Conservation (phyloP, 2,888 invertebrate species). For the Eurois occulta region DNA sequence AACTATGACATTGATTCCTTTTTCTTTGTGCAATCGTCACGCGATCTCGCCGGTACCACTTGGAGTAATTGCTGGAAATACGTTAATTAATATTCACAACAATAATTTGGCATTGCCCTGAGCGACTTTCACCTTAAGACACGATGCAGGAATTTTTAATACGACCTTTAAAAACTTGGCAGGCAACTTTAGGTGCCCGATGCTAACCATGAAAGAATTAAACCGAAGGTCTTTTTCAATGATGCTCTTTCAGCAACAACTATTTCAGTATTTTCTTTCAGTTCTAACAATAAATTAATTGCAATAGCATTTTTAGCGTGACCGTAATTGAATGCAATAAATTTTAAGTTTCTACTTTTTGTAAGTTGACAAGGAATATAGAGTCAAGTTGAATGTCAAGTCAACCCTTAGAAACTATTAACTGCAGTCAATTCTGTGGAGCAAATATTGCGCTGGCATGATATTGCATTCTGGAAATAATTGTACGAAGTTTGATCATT, state of each 20-base stretch:
- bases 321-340: slow-evolving; percentile 48
- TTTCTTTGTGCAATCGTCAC: slow-evolving; percentile 80
- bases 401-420: slow-evolving; percentile 20
- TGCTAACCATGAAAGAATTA: slow-evolving; percentile 61
- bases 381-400: slow-evolving; percentile 62
- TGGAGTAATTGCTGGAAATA: slow-evolving; percentile 83
- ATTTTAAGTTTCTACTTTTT: slow-evolving; percentile 31
- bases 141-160: slow-evolving; percentile 75
- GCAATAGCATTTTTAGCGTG: slow-evolving; percentile 38
- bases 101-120: slow-evolving; percentile 84
- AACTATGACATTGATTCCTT: slow-evolving; percentile 75
- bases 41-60: slow-evolving; percentile 84
- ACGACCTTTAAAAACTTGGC: slow-evolving; percentile 77
- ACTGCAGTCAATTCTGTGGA: slow-evolving; percentile 24
- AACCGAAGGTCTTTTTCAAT: slow-evolving; percentile 52
- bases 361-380: slow-evolving; percentile 37
- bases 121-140: slow-evolving; percentile 84
- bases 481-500: neutral
- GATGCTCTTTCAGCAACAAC: slow-evolving; percentile 18
- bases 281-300: slow-evolving; percentile 51
- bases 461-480: slow-evolving; percentile 21
- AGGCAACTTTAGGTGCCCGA: slow-evolving; percentile 55
- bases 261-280: slow-evolving; percentile 27
- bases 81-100: slow-evolving; percentile 82
- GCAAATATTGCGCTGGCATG: slow-evolving; percentile 35